Evolutionary conservation across 2,888 invertebrate genomes (phyloP), one percentile per base, ranked within the genome.

Genomic region (Drosophila pseudotakahashii): DNA sequence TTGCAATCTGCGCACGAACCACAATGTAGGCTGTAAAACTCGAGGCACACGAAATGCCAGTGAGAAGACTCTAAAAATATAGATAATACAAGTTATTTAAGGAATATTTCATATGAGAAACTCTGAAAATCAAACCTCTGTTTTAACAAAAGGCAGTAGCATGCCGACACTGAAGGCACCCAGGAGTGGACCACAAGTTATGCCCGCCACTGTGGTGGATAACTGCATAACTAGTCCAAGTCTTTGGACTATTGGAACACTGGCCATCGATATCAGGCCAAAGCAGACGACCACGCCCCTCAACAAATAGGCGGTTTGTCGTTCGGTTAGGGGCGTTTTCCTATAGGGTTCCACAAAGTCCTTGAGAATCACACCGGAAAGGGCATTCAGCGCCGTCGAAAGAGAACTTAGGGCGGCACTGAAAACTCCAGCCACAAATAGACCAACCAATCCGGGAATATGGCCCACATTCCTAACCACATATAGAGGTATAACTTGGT

Each of bases 401-500:
- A 96, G 93, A 0, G 96, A 95, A 90, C 96, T 96, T 16, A 98
- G 92, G 7, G 97, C 96, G 11, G 97, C 98, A 91, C 97, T 97
- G 88, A 98, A 97, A 51, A 98, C 95, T 5, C 97, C 97, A 23
- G 97, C 96, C 0, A 98, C 95, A 88, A 98, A 97, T 0, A 98
- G 93, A 16, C 98, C 98, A 0, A 97, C 95, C 34, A 98, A 90
- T 0, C 97, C 98, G 0, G 96, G 96, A 73, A 95, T 93, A 44
- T 94, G 92, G 0, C 95, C 95, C 26, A 97, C 92, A 19, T 95
- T 94, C 78, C 97, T 95, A 96, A 97, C 96, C 4, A 97, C 97
- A 54, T 97, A 93, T 3, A 97, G 91, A 0, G 97, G 97, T 11
- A 97, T 92, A 1, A 98, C 92, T 92, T 98, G 96, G 89, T 96